A percentile compares a stretch with the other conserved stretches of the same genome.
Evolutionary conservation across 2,797 vertebrate species (phyloP).

Genomic region (Ambastaia sidthimunki): DNA sequence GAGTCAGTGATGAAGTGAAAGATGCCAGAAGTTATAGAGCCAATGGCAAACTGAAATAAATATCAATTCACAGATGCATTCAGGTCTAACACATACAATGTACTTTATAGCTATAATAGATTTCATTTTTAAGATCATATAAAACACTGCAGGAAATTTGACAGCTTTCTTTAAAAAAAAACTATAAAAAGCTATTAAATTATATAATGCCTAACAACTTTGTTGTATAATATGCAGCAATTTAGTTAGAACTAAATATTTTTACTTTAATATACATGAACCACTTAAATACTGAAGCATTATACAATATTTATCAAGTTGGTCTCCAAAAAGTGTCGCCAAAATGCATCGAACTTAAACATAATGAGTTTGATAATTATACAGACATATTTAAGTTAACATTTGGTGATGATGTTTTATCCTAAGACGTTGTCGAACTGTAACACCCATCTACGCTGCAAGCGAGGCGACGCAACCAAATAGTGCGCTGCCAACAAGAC

Average conservation of each 20-base stretch:
- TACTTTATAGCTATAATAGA: no score
- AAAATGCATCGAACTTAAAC: neutral
- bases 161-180: no score
- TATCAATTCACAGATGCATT: no score
- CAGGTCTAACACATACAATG: no score
- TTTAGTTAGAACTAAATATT: no score
- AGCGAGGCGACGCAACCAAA: constrained; percentile 7
- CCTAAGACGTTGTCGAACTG: constrained; percentile 41
- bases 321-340: neutral
- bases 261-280: no score
- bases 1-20: neutral
- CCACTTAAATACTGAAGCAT: neutral
- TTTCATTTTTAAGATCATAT: no score
- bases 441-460: constrained; percentile 1
- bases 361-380: neutral
- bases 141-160: no score
- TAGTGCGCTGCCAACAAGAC: neutral
- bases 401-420: constrained; percentile 41
- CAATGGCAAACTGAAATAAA: no score
- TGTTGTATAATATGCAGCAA: no score
- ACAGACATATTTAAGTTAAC: constrained; percentile 27
- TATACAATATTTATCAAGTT: neutral
- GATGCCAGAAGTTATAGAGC: neutral
- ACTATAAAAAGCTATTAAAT: no score
- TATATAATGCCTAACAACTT: no score